Conservation (phyloP, 2,113 vertebrate genomes). For the Gopherus evgoodei region DNA sequence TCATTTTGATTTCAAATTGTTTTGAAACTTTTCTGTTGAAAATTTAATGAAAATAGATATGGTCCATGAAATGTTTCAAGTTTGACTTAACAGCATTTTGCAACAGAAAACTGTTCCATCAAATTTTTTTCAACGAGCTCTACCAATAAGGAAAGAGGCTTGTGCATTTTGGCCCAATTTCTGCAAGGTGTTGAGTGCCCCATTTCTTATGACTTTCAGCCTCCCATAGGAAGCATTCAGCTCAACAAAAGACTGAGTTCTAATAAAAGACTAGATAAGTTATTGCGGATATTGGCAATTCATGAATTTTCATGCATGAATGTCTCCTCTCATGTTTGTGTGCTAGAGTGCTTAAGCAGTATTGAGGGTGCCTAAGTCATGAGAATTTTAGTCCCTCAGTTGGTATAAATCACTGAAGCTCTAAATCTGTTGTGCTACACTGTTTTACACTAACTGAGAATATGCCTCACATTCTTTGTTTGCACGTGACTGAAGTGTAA, state of each 20-base stretch:
- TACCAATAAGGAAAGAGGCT: background rate
- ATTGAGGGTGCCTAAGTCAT: background rate
- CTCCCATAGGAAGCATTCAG: background rate
- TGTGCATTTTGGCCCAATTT: accelerated
- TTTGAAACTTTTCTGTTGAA: background rate
- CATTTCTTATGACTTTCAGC: background rate
- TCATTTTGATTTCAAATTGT: background rate
- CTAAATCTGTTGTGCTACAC: background rate
- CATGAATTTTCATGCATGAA: background rate
- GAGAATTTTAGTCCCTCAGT: background rate
- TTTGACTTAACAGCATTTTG: background rate
- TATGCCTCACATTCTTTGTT: background rate
- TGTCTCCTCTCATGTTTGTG: background rate
- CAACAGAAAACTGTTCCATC: background rate
- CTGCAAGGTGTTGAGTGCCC: background rate
- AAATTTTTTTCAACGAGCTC: background rate
- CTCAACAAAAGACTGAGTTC: background rate
- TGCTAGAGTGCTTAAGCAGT: background rate
- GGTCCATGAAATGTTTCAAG: background rate
- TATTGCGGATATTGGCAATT: accelerated
- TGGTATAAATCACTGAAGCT: background rate
- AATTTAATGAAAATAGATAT: background rate
- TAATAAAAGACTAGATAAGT: background rate
- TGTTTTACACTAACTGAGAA: background rate
- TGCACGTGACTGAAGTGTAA: background rate